These are phyloP conservation scores for Conger conger DNA, from an alignment of 2,113 vertebrate genomes.

Conservation along the genomic window DNA sequence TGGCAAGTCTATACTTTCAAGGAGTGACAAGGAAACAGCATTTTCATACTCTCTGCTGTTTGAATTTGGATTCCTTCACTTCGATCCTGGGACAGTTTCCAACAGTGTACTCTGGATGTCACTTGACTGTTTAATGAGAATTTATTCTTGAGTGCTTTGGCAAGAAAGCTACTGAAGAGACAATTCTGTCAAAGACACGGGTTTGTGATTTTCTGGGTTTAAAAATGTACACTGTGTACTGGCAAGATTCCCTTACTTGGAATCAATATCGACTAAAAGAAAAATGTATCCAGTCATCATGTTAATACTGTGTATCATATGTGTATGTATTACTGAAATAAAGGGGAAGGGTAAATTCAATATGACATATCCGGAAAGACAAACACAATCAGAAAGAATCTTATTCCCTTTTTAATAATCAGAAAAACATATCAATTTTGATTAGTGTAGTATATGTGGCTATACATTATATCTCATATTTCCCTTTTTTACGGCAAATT, in stretches of 20 bases:
- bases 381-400: not conserved
- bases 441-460: not conserved
- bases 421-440: not conserved
- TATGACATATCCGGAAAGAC: not conserved
- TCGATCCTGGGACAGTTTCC: not conserved
- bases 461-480: too few relatives aligned
- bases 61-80: not conserved
- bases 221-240: not conserved
- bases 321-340: not conserved
- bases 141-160: constrained; percentile 9
- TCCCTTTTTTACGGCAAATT: too few relatives aligned
- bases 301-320: not conserved
- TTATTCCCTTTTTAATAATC: not conserved
- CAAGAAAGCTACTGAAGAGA: not conserved
- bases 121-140: constrained; percentile 18
- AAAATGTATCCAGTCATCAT: not conserved
- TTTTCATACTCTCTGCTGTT: not conserved
- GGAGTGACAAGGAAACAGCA: not conserved
- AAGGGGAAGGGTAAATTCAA: not conserved
- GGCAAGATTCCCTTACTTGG: not conserved
- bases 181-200: not conserved
- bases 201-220: not conserved
- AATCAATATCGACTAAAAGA: not conserved
- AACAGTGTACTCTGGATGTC: constrained; percentile 14
- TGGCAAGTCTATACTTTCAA: not conserved